Evolutionary conservation across 2,888 invertebrate genomes (phyloP).

Genomic region (Baronia brevicornis): DNA sequence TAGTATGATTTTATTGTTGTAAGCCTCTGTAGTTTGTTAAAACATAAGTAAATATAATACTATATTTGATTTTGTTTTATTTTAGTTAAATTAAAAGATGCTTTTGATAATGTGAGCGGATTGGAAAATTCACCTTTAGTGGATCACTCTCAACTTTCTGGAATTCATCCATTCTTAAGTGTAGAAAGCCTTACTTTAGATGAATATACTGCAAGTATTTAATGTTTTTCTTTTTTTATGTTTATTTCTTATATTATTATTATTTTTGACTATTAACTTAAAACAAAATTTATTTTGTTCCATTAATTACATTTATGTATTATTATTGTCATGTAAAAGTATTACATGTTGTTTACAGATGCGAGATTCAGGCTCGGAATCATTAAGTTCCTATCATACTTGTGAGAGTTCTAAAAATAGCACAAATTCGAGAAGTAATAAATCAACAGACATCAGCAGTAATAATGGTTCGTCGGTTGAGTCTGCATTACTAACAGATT

Average conservation of each 20-base stretch:
- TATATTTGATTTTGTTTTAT: constrained; percentile 18
- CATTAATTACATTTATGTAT: constrained; percentile 1
- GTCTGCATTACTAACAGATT: constrained; percentile 57
- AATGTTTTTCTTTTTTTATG: constrained; percentile 10
- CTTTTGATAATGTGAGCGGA: constrained; percentile 36
- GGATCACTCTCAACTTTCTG: constrained; percentile 77
- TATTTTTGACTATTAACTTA: constrained; percentile 5
- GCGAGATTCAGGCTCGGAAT: constrained; percentile 55
- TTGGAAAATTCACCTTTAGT: constrained; percentile 39
- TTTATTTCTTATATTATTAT: constrained; percentile 1
- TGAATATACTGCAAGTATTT: constrained; percentile 44
- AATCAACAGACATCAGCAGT: constrained; percentile 69
- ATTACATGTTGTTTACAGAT: constrained; percentile 32
- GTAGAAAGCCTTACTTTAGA: constrained; percentile 76
- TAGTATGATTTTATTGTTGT: constrained; percentile 43
- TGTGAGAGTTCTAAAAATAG: constrained; percentile 66
- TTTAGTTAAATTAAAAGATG: constrained; percentile 47
- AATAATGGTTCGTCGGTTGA: constrained; percentile 54
- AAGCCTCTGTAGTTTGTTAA: constrained; percentile 19
- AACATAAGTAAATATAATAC: background rate
- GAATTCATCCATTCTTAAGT: constrained; percentile 84
- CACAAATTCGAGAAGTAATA: constrained; percentile 49
- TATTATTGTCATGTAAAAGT: background rate
- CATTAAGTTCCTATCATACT: constrained; percentile 61
- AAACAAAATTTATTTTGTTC: background rate